These are phyloP conservation scores for Trichacis sp. DNA, from an alignment of 2,888 invertebrate genomes.

Conservation along the genomic window DNA sequence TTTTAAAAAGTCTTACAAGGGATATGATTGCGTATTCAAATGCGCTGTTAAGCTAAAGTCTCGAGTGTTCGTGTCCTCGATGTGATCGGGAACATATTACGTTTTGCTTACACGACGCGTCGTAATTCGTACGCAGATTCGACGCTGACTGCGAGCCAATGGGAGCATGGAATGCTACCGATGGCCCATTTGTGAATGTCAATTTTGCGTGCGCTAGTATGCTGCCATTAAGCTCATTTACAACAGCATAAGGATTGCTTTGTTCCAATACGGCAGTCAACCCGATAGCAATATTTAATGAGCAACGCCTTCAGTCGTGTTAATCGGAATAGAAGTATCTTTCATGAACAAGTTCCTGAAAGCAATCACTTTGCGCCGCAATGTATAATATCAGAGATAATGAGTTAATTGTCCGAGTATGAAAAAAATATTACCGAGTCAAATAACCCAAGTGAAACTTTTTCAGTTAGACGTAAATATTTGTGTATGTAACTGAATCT, in stretches of 20 bases:
- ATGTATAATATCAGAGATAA: neutral
- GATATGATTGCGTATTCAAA: slow-evolving; percentile 10
- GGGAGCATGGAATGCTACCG: slow-evolving; percentile 50
- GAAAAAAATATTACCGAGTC: neutral
- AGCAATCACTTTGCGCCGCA: neutral
- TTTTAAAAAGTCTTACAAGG: neutral
- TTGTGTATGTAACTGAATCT: too few relatives aligned
- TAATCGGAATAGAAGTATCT: slow-evolving; percentile 6
- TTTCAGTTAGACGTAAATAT: too few relatives aligned
- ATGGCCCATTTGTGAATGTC: slow-evolving; percentile 58
- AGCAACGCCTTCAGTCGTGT: neutral
- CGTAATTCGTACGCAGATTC: slow-evolving; percentile 53
- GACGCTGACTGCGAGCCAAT: slow-evolving; percentile 45
- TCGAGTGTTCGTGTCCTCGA: slow-evolving; percentile 40
- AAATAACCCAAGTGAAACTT: too few relatives aligned
- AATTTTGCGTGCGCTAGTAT: slow-evolving; percentile 45
- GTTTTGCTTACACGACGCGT: slow-evolving; percentile 49
- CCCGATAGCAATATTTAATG: slow-evolving; percentile 4
- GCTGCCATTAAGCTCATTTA: slow-evolving; percentile 23
- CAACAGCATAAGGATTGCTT: slow-evolving; percentile 23
- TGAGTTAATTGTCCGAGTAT: neutral
- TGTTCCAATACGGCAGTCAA: slow-evolving; percentile 10
- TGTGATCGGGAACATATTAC: slow-evolving; percentile 47
- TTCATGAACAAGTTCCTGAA: slow-evolving; percentile 3
- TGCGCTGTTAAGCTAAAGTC: slow-evolving; percentile 32